A percentile compares a stretch with the other conserved stretches of the same genome.
phyloP scores from a whole-genome alignment of 2,888 invertebrate genomes.

The Agrochola lychnidis region DNA sequence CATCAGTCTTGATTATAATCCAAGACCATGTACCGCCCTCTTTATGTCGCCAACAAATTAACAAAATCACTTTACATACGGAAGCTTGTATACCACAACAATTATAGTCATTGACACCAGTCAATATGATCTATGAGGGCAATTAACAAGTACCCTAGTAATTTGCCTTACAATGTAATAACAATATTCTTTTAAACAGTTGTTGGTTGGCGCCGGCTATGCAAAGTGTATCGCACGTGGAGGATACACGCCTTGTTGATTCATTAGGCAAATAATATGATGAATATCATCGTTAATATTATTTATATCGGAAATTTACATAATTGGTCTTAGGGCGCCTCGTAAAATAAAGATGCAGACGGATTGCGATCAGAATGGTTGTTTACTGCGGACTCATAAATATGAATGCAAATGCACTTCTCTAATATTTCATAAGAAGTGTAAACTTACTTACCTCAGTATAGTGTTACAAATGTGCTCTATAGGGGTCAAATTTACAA shows the following conservation, averaged over 20 bases:
- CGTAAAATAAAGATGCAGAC: slow-evolving; percentile 9
- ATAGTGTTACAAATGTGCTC: neutral
- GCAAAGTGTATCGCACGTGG: slow-evolving; percentile 49
- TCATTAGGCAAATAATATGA: slow-evolving; percentile 48
- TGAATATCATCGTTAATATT: slow-evolving; percentile 30
- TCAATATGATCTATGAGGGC: slow-evolving; percentile 55
- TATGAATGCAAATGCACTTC: neutral
- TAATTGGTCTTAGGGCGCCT: slow-evolving; percentile 30
- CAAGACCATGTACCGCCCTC: slow-evolving; percentile 6
- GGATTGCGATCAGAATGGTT: neutral
- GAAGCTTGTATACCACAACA: slow-evolving; percentile 42
- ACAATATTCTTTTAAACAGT: slow-evolving; percentile 39
- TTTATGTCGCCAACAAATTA: slow-evolving; percentile 20
- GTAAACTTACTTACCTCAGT: neutral
- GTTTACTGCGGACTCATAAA: neutral
- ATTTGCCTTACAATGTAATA: slow-evolving; percentile 41
- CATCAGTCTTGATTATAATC: neutral
- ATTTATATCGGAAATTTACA: slow-evolving; percentile 29
- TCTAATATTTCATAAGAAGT: neutral
- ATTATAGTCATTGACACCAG: slow-evolving; percentile 53
- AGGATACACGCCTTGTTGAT: slow-evolving; percentile 24
- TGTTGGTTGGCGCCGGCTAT: slow-evolving; percentile 58
- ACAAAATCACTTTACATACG: slow-evolving; percentile 49
- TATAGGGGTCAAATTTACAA: neutral
- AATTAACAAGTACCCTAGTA: slow-evolving; percentile 49